A percentile compares a stretch with the other conserved stretches of the same genome.
Conservation (phyloP, 2,113 vertebrate genomes). For the Datnioides undecimradiatus region DNA sequence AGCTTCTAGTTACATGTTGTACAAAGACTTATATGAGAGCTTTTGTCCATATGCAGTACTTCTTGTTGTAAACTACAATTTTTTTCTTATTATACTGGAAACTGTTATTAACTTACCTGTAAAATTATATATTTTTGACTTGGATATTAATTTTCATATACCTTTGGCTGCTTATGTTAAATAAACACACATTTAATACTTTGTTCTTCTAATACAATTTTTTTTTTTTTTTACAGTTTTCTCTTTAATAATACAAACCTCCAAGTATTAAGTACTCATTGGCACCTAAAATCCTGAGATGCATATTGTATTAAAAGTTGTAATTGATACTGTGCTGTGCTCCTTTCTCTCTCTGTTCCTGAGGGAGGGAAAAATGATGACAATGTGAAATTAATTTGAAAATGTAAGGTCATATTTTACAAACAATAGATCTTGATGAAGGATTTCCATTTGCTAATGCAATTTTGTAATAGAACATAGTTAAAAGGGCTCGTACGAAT, state of each 20-base stretch:
- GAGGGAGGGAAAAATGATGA: neutral
- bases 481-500: slow-evolving; percentile 32
- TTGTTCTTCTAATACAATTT: neutral
- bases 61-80: neutral
- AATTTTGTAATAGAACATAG: slow-evolving; percentile 8
- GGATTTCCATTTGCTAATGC: slow-evolving; percentile 37
- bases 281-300: neutral
- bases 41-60: neutral
- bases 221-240: neutral
- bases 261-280: neutral
- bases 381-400: slow-evolving; percentile 37
- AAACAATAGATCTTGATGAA: slow-evolving; percentile 57
- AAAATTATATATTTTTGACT: neutral
- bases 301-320: neutral
- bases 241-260: neutral
- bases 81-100: neutral
- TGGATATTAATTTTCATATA: neutral
- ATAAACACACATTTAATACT: neutral
- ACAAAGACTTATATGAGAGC: neutral
- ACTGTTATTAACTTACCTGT: neutral
- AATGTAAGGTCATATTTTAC: slow-evolving; percentile 38
- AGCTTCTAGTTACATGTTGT: neutral
- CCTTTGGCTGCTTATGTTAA: neutral
- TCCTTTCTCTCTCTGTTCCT: neutral
- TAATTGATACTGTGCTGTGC: neutral